Conservation (phyloP, 2,113 vertebrate genomes). For the Nothobranchius kuhntae region DNA sequence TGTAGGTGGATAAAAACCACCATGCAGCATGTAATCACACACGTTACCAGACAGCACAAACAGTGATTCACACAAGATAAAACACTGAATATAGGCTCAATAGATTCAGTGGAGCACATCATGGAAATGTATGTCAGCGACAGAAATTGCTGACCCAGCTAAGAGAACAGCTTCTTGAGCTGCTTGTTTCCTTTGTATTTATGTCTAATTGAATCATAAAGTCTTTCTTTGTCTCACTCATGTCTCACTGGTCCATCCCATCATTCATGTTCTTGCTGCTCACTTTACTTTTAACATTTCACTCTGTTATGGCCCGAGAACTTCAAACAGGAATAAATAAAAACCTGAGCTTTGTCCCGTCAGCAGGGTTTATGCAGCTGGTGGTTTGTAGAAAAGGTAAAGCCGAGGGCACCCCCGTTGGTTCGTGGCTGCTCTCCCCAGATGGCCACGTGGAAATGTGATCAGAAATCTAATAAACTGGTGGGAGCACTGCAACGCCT, state of each 20-base stretch:
- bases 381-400: constrained; percentile 50
- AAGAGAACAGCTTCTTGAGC: constrained; percentile 26
- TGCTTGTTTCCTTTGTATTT: constrained; percentile 25
- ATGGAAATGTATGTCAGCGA: constrained; percentile 43
- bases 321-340: constrained; percentile 21
- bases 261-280: not conserved
- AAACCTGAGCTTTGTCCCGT: not conserved
- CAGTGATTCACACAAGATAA: not conserved
- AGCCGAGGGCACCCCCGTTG: constrained; percentile 34
- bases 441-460: constrained; percentile 69
- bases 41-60: not conserved
- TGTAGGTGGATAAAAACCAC: no score
- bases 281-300: constrained; percentile 24
- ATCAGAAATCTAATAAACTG: constrained; percentile 76
- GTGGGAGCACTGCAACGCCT: constrained; percentile 67
- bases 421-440: constrained; percentile 55
- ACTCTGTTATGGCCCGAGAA: constrained; percentile 8
- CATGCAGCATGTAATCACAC: no score
- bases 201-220: constrained; percentile 18
- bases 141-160: constrained; percentile 50
- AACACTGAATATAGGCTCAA: not conserved
- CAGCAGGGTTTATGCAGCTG: constrained; percentile 32
- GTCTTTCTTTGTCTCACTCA: constrained; percentile 14
- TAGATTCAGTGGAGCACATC: constrained; percentile 37
- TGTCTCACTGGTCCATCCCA: not conserved